Evolutionary conservation across 2,888 invertebrate genomes (phyloP), one percentile per base, ranked within the genome.

Genomic region (Lycaena phlaeas): DNA sequence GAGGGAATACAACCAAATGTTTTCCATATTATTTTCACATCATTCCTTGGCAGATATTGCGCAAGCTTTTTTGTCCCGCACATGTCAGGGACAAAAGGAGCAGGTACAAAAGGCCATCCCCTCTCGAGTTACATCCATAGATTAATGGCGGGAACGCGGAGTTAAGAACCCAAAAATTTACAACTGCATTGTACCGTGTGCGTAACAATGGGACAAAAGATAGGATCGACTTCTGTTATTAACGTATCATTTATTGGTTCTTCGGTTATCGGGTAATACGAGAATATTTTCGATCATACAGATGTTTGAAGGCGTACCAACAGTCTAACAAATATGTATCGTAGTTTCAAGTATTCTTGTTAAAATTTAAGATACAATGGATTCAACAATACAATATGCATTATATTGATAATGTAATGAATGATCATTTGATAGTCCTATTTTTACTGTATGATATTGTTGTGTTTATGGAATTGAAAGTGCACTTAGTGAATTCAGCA

Each of bases 161-260:
- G 77, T 78, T 78, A 75, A 81, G 78, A 78, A 72, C 78, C 78
- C 76, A 78, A 81, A 79, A 79, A 81, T 78, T 82, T 79, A 82
- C 82, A 82, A 82, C 78, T 78, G 73, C 72, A 78, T 84, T 84
- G 82, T 82, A 49, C 60, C 61, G 51, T 45, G 52, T 53, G 50
- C 51, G 45, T 50, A 70, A 81, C 77, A 81, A 84, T 65, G 75
- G 53, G 61, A 79, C 76, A 82, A 81, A 64, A 73, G 79, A 76
- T 68, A 64, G 67, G 69, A 79, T 76, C 77, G 61, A 78, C 82
- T 82, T 66, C 82, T 78, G 82, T 73, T 79, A 81, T 78, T 77
- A 70, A 77, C 77, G 81, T 77, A 79, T 81, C 81, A 66, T 68
- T 70, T 70, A 75, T 75, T 72, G 61, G 57, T 63, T 67, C 56